Evolutionary conservation across 1,140 invertebrate species (phyloP), one percentile per base, ranked within the genome.

Genomic region (Cotesia chilonis): DNA sequence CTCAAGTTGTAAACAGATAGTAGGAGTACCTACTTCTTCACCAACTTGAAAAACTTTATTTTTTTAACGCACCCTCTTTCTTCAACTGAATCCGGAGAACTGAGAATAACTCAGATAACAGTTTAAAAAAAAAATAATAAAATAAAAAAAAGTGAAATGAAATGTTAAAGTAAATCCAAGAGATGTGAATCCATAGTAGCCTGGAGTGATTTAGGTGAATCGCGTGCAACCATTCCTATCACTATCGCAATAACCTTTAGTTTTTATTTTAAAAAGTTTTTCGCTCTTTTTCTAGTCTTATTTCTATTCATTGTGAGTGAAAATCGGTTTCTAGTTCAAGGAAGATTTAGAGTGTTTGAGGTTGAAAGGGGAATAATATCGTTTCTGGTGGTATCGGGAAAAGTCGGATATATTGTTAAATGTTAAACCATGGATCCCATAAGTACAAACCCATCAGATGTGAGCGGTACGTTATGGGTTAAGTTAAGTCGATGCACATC

Each of bases 151-250:
- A 28, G 28, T 28, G 28, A 28, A 28, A 28, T 28, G 28, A 28
- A 28, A 28, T 55, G 12, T 55, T 38, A 38, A 69, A 69, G 60
- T 36, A 60, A 61, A 70, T 20, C 55, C 59, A 12, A 28, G 2
- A 60, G 36, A 63, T 37, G 37, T 37, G 41, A 70, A 47, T 36
- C 68, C 57, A 70, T 59, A 51, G 68, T 69, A 20, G 55, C 67
- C 67, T 51, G 37, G 2, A 61, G 68, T 70, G 68, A 70, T 70
- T 70, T 70, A 70, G 41, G 59, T 63, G 72, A 68, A 68, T 68
- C 57, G 70, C 55, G 54, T 55, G 59, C 57, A 51, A 69, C 54
- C 72, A 59, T 63, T 61, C n/a, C 10, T 47, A 55, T 61, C 38
- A 37, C 63, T 61, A 68, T 60, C 64, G 52, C 52, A 41, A 70